Percentiles rank a stretch among this genome's conserved stretches.
phyloP scores from a whole-genome alignment of 2,888 invertebrate species.

The Leptinotarsa juncta region DNA sequence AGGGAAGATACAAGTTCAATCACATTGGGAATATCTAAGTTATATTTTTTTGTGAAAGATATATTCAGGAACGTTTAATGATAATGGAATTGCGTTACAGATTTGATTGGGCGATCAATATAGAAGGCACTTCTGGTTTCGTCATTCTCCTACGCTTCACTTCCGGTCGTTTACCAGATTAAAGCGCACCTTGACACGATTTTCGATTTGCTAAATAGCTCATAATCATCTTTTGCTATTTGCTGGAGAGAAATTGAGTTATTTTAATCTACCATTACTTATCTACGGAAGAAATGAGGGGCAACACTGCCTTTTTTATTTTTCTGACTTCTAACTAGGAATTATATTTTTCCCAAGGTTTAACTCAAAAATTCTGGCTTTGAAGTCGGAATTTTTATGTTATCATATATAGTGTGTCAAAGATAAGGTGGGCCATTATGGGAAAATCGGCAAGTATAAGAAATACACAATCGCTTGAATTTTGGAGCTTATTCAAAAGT shows the following conservation, averaged over 20 bases:
- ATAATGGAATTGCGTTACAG: slow-evolving; percentile 15
- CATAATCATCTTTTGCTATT: background rate
- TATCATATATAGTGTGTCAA: no score
- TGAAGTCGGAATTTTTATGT: no score
- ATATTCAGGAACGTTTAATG: background rate
- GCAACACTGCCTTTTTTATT: no score
- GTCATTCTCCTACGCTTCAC: slow-evolving; percentile 50
- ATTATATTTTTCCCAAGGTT: no score
- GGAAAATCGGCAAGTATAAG: no score
- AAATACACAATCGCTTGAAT: no score
- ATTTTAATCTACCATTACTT: background rate
- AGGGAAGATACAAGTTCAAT: background rate
- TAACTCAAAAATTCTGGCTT: no score
- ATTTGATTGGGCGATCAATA: slow-evolving; percentile 48
- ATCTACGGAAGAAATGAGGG: no score
- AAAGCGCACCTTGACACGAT: slow-evolving; percentile 46
- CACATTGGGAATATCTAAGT: background rate
- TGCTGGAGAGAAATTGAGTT: background rate
- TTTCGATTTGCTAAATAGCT: slow-evolving; percentile 27
- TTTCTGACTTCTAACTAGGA: no score
- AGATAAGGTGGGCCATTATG: no score
- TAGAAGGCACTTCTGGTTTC: slow-evolving; percentile 49
- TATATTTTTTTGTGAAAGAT: background rate
- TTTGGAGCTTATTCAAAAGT: no score
- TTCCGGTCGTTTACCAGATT: slow-evolving; percentile 47